Evolutionary conservation across 2,113 vertebrate genomes (phyloP).

Genomic region (Ceyx margarethae): DNA sequence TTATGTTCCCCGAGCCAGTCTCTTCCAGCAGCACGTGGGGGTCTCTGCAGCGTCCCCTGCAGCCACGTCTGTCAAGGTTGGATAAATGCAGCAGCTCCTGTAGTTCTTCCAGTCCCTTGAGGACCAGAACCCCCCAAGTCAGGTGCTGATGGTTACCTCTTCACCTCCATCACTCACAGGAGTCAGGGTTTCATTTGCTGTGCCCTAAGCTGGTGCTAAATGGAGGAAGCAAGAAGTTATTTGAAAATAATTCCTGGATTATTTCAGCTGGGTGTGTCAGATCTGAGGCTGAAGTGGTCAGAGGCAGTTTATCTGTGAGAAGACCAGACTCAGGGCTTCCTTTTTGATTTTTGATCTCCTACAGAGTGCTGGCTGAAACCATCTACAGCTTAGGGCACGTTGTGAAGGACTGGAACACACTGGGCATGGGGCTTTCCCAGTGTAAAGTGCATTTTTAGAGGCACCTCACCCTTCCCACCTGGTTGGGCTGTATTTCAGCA

Average conservation of each 20-base stretch:
- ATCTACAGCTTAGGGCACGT: accelerated
- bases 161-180: not conserved
- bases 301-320: not conserved
- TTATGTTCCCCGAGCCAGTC: not conserved
- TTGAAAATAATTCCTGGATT: not conserved
- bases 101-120: not conserved
- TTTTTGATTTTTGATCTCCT: not conserved
- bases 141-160: not conserved
- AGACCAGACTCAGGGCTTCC: not conserved
- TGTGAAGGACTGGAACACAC: not conserved
- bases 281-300: not conserved
- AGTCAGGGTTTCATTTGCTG: not conserved
- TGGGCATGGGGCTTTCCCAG: accelerated
- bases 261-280: not conserved
- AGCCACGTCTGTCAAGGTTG: not conserved
- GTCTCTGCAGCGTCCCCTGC: not conserved
- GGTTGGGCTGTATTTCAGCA: not conserved
- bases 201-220: not conserved
- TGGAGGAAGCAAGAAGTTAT: not conserved
- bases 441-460: not conserved
- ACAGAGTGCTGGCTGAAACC: not conserved
- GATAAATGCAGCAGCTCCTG: not conserved
- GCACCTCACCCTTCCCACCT: not conserved
- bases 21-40: not conserved
- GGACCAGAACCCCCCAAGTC: not conserved